Percentiles rank a stretch among this genome's conserved stretches.
phyloP scores from a whole-genome alignment of 2,113 vertebrate genomes.

The Copsychus sechellarum region DNA sequence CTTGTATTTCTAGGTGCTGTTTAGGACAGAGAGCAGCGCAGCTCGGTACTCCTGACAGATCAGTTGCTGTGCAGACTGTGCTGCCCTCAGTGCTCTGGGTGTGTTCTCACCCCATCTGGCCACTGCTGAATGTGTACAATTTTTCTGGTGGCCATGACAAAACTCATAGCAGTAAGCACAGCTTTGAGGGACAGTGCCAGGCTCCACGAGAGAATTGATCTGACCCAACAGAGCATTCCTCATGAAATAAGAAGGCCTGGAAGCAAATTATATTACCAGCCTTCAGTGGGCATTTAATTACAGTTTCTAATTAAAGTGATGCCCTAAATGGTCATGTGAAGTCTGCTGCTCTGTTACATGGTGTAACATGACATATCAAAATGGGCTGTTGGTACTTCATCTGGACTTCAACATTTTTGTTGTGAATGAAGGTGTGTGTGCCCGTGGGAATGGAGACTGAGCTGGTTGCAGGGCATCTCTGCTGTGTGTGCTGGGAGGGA shows the following conservation, averaged over 20 bases:
- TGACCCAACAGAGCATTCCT: neutral
- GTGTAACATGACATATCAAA: neutral
- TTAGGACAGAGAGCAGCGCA: neutral
- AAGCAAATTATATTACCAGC: neutral
- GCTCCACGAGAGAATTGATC: neutral
- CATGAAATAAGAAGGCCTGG: neutral
- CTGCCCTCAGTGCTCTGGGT: neutral
- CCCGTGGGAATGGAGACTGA: neutral
- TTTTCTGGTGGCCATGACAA: neutral
- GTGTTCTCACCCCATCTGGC: neutral
- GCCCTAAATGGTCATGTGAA: neutral
- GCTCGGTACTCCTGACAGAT: neutral
- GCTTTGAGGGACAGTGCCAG: neutral
- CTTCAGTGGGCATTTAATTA: neutral
- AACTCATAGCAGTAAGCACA: neutral
- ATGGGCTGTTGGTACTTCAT: neutral
- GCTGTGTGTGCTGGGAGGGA: neutral
- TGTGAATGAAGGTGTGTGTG: neutral
- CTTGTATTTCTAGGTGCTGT: neutral
- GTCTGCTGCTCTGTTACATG: neutral
- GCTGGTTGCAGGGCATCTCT: neutral
- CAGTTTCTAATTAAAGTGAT: neutral
- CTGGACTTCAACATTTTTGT: neutral
- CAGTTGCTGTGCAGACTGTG: neutral
- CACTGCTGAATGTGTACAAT: neutral